Conservation (phyloP, 1,140 invertebrate species). For the Trichomalopsis sarcophagae region DNA sequence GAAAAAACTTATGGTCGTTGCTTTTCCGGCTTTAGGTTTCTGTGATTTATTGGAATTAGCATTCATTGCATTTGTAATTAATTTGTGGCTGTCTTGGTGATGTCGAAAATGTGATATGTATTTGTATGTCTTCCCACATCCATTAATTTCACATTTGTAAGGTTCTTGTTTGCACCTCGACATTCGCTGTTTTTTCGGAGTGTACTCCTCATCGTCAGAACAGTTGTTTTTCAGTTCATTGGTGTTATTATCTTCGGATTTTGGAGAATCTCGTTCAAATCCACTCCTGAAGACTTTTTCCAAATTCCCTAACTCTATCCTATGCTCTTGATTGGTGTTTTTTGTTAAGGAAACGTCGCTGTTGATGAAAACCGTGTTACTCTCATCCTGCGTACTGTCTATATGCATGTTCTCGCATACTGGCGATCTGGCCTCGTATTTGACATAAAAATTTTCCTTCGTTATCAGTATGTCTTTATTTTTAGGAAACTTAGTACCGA, state of each 20-base stretch:
- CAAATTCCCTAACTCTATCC: constrained; percentile 68
- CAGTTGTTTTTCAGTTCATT: constrained; percentile 63
- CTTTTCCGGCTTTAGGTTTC: constrained; percentile 67
- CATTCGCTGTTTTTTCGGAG: constrained; percentile 73
- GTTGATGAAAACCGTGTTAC: constrained; percentile 65
- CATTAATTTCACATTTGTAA: constrained; percentile 68
- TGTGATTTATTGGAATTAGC: constrained; percentile 59
- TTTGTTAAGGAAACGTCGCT: constrained; percentile 68
- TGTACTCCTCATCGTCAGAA: constrained; percentile 72
- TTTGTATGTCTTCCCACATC: constrained; percentile 73
- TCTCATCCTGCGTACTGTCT: constrained; percentile 62
- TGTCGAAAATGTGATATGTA: constrained; percentile 74
- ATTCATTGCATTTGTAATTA: constrained; percentile 59
- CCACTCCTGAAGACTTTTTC: constrained; percentile 67
- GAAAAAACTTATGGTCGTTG: constrained; percentile 72
- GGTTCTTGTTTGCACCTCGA: constrained; percentile 71
- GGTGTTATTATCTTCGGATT: constrained; percentile 61
- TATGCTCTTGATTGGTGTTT: constrained; percentile 66
- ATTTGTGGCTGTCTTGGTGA: constrained; percentile 72
- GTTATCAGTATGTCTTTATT: constrained; percentile 66
- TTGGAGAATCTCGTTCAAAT: constrained; percentile 62
- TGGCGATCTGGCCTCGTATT: constrained; percentile 61
- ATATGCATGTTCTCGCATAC: constrained; percentile 58
- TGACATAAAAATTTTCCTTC: constrained; percentile 68
- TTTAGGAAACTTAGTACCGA: constrained; percentile 59